Evolutionary conservation across 2,797 vertebrate species (phyloP), one percentile per base, ranked within the genome.

Genomic region (Phoxinus dragarum): DNA sequence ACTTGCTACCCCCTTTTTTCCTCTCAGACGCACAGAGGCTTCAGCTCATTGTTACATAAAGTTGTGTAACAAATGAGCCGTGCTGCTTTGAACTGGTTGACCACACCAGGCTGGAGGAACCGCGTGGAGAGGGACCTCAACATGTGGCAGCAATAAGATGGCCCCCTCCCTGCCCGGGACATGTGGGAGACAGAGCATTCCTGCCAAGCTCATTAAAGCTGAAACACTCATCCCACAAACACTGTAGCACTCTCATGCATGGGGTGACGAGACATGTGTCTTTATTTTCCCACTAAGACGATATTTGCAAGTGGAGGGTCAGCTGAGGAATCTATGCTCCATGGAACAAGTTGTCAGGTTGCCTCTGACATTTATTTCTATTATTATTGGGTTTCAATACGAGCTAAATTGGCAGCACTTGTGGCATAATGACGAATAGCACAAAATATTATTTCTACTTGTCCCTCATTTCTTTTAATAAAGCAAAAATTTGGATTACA

Each of bases 121-220:
- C 91, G 93, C 93, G 91, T 87, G 86, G 90, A 94, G 91, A 83
- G 47, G 66, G 84, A 79, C 59, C 89, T 91, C 89, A 93, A 95
- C 95, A 96, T 96, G 94, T 95, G 95, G 95, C 94, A 95, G 93
- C 93, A 96, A 96, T 96, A 96, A 96, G 91, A 93, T 89, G 91
- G 92, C 91, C 91, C 92, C 91, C 90, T 93, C 93, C 91, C 92
- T 89, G 73, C 88, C 84, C 75, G 86, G 94, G 94, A 95, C 95
- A 95, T 94, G 94, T 95, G 95, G 95, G 94, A 95, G 94, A 95
- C 94, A 95, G 92, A 91, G 93, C 94, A 95, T 95, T 95, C 95
- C 94, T 93, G 92, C 88, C 84, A 89, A 92, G 91, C 93, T 95
- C 95, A 95, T 95, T 96, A 95, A 95, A 95, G 90, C 89, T 89